A percentile compares a stretch with the other conserved stretches of the same genome.
phyloP scores from a whole-genome alignment of 2,797 vertebrate species.

The Percopsis omiscomaycus region DNA sequence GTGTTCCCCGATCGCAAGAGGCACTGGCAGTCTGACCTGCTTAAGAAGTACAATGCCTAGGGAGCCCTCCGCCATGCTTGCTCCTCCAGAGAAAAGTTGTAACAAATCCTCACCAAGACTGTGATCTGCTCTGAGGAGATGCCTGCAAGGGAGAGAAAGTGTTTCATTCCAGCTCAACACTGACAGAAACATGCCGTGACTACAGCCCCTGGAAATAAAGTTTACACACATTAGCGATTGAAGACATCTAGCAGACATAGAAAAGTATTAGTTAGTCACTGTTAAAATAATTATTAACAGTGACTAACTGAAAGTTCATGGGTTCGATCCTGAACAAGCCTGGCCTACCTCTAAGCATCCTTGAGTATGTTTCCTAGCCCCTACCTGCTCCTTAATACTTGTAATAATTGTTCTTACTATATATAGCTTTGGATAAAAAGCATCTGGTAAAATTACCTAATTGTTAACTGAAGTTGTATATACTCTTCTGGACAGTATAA shows the following conservation, averaged over 20 bases:
- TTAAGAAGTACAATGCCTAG: conserved; percentile 86
- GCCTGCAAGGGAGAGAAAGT: not conserved
- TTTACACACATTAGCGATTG: conserved; percentile 22
- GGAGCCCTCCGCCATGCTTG: not conserved
- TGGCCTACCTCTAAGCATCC: no score
- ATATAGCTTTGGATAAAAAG: no score
- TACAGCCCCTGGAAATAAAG: conserved; percentile 10
- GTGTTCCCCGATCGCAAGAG: conserved; percentile 87
- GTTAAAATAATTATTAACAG: no score
- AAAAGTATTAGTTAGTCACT: no score
- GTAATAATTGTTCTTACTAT: no score
- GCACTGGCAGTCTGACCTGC: conserved; percentile 89
- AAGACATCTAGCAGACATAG: not conserved
- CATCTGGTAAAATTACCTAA: no score
- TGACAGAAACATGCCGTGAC: conserved; percentile 10
- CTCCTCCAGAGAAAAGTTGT: not conserved
- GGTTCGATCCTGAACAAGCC: no score
- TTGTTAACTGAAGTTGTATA: no score
- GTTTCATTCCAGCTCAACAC: conserved; percentile 7
- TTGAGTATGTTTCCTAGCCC: no score
- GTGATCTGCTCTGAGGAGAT: conserved; percentile 7
- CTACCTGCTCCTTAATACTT: no score
- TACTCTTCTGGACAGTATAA: not conserved
- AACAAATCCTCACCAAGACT: not conserved
- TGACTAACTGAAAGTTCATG: no score